A percentile compares a stretch with the other conserved stretches of the same genome.
phyloP scores from a whole-genome alignment of 2,113 vertebrate genomes.

The Thomomys bottae region DNA sequence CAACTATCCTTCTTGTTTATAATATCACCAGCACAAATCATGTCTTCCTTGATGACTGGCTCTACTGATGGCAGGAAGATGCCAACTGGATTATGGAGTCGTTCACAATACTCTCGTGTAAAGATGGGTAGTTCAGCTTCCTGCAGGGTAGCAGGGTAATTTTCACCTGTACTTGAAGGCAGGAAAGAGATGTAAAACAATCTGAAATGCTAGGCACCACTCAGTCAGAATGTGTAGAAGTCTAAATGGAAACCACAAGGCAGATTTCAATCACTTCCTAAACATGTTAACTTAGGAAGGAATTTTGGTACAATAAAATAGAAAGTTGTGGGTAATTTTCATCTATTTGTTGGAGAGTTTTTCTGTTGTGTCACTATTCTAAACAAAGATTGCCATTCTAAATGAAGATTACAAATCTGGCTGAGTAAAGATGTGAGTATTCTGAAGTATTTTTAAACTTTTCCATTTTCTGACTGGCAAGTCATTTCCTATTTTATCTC shows the following conservation, averaged over 20 bases:
- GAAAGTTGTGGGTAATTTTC: not conserved
- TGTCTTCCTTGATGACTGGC: slow-evolving; percentile 31
- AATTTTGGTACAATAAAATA: not conserved
- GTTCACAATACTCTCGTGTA: not conserved
- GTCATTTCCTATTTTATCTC: not conserved
- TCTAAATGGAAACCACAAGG: not conserved
- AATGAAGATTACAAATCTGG: not conserved
- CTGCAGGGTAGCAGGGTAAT: slow-evolving; percentile 1
- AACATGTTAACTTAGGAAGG: not conserved
- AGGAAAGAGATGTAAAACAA: not conserved
- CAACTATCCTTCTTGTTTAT: not conserved
- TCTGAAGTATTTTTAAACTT: slow-evolving; percentile 33
- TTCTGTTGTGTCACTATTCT: not conserved
- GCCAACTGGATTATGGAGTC: not conserved
- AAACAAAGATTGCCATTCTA: slow-evolving; percentile 21
- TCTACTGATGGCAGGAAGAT: fast-evolving
- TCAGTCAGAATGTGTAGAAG: not conserved
- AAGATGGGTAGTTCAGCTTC: slow-evolving; percentile 45
- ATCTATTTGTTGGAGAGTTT: not conserved
- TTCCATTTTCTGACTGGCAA: not conserved
- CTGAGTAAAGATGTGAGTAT: not conserved
- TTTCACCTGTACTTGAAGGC: not conserved
- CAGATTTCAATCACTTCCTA: not conserved
- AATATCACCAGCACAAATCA: slow-evolving; percentile 52
- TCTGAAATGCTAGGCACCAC: not conserved